Evolutionary conservation across 2,113 vertebrate species (phyloP).

Genomic region (Coreoperca whiteheadi): DNA sequence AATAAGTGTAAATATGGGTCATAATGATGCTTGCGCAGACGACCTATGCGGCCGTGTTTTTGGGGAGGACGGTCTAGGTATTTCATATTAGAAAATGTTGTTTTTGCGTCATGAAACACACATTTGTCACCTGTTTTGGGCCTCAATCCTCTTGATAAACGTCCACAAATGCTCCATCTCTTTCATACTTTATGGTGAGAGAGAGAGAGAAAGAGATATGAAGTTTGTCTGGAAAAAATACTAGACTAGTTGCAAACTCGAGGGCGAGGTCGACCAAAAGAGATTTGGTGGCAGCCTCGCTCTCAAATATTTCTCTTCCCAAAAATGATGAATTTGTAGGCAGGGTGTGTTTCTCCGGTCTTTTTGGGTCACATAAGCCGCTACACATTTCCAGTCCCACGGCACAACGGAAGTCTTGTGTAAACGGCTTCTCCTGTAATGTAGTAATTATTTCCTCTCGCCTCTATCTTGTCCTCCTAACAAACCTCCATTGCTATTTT

Average conservation of each 20-base stretch:
- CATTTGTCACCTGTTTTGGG: neutral
- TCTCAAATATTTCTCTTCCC: neutral
- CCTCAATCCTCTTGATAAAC: neutral
- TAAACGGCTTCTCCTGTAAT: slow-evolving; percentile 46
- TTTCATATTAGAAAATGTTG: neutral
- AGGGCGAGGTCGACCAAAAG: slow-evolving; percentile 21
- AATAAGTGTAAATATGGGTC: no score
- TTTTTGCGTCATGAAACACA: neutral
- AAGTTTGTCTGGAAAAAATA: neutral
- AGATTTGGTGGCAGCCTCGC: neutral
- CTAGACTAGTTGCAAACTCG: neutral
- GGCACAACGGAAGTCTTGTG: slow-evolving; percentile 39
- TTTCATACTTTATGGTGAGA: no score
- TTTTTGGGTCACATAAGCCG: slow-evolving; percentile 43
- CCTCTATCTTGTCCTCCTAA: slow-evolving; percentile 29
- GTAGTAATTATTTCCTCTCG: slow-evolving; percentile 64
- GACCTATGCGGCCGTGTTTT: no score
- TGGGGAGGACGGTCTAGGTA: no score
- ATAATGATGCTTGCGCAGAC: no score
- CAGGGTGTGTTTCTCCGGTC: slow-evolving; percentile 20
- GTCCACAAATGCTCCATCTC: neutral
- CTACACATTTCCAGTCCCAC: slow-evolving; percentile 25
- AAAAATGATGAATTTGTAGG: slow-evolving; percentile 16
- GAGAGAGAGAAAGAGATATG: no score
- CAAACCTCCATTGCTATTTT: slow-evolving; percentile 10